phyloP scores from a whole-genome alignment of 2,113 vertebrate genomes.

The Dicerorhinus sumatrensis region DNA sequence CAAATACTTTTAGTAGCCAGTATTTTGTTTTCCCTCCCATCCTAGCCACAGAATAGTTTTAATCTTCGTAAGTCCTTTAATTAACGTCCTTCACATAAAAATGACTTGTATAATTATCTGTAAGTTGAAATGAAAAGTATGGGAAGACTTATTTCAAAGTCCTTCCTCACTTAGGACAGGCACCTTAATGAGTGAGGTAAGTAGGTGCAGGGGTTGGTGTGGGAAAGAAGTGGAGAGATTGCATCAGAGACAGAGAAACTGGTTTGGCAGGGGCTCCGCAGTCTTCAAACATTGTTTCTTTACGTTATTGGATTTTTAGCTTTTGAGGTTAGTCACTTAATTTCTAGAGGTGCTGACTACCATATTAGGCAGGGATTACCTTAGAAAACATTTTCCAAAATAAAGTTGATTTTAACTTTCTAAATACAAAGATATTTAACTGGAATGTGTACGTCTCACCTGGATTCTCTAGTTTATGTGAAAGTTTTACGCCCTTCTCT shows the following conservation, averaged over 20 bases:
- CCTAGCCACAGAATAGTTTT: conserved; percentile 16
- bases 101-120: conserved; percentile 15
- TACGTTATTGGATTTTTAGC: not conserved
- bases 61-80: not conserved
- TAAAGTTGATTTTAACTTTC: not conserved
- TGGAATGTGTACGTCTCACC: conserved; percentile 38
- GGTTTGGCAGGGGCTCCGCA: not conserved
- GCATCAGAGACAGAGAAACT: not conserved
- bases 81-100: conserved; percentile 17
- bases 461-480: conserved; percentile 48
- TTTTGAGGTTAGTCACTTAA: conserved; percentile 23
- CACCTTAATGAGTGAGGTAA: not conserved
- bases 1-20: conserved; percentile 18
- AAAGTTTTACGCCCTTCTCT: conserved; percentile 68
- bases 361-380: not conserved
- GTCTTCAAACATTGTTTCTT: not conserved
- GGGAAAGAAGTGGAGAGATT: not conserved
- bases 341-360: conserved; percentile 6
- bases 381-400: conserved; percentile 28
- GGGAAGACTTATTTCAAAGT: not conserved
- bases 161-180: not conserved
- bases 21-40: not conserved
- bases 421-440: conserved; percentile 36
- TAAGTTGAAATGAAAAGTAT: not conserved
- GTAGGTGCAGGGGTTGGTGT: not conserved